Evolutionary conservation across 2,888 invertebrate genomes (phyloP).

Genomic region (Papilio demoleus): DNA sequence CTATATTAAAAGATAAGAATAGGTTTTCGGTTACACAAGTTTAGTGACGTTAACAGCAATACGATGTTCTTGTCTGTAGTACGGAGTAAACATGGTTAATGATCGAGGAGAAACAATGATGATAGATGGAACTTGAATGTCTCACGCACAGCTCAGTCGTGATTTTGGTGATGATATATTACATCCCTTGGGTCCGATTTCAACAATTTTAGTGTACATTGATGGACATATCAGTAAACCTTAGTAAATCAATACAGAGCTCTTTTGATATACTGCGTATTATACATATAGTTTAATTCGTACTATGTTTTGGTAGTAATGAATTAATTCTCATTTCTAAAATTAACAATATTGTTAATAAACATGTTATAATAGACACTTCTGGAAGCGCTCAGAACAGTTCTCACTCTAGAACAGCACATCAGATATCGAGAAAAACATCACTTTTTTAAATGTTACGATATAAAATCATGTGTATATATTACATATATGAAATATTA

Average conservation of each 20-base stretch:
- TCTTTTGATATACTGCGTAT: not conserved
- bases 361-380: not conserved
- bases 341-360: too few relatives aligned
- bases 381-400: too few relatives aligned
- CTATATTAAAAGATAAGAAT: constrained; percentile 1
- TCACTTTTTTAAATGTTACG: too few relatives aligned
- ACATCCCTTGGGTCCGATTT: constrained; percentile 41
- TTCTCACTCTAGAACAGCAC: too few relatives aligned
- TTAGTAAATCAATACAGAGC: not conserved
- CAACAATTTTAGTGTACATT: constrained; percentile 42
- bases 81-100: constrained; percentile 76
- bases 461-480: too few relatives aligned
- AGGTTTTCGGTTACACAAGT: constrained; percentile 50
- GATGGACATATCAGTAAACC: too few relatives aligned
- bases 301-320: too few relatives aligned
- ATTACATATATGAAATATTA: too few relatives aligned
- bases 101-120: constrained; percentile 76
- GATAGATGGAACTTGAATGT: constrained; percentile 80
- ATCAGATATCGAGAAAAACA: too few relatives aligned
- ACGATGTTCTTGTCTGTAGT: constrained; percentile 73
- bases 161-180: constrained; percentile 58
- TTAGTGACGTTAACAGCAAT: constrained; percentile 75
- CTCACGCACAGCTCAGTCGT: constrained; percentile 61
- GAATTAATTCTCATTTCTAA: too few relatives aligned
- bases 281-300: too few relatives aligned